Conservation (phyloP, 2,888 invertebrate species). For the Drosophila borborema region DNA sequence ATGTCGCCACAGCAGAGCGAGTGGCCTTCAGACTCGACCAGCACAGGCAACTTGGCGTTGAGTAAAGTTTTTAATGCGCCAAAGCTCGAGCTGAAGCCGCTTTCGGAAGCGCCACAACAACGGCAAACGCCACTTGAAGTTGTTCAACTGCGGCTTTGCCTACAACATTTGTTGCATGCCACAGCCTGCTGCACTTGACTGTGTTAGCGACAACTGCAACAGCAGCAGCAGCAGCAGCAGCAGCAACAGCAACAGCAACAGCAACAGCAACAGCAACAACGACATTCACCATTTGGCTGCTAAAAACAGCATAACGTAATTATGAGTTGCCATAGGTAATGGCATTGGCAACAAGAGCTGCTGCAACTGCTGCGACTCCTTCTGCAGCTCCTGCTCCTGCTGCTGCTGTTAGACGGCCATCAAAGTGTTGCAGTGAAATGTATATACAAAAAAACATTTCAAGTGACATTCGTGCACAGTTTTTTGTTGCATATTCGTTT, state of each 20-base stretch:
- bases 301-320: constrained; percentile 72
- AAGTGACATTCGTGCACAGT: constrained; percentile 57
- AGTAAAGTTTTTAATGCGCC: constrained; percentile 53
- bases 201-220: constrained; percentile 29
- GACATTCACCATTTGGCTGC: constrained; percentile 61
- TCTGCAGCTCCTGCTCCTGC: background rate
- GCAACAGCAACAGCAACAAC: constrained; percentile 14
- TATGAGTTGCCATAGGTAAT: constrained; percentile 63
- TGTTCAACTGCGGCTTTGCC: constrained; percentile 52
- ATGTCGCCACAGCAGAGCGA: constrained; percentile 34
- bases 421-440: constrained; percentile 69
- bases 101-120: constrained; percentile 40
- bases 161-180: constrained; percentile 56
- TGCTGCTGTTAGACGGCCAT: constrained; percentile 35
- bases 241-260: constrained; percentile 21
- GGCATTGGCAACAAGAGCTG: constrained; percentile 29
- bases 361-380: background rate
- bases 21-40: constrained; percentile 38
- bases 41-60: constrained; percentile 6
- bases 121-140: constrained; percentile 34
- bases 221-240: constrained; percentile 8
- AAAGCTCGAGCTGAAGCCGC: constrained; percentile 48
- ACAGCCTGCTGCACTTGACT: constrained; percentile 40
- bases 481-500: constrained; percentile 14
- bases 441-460: constrained; percentile 53